Evolutionary conservation across 1,140 invertebrate species (phyloP), one percentile per base, ranked within the genome.

Genomic region (Psix sp.): DNA sequence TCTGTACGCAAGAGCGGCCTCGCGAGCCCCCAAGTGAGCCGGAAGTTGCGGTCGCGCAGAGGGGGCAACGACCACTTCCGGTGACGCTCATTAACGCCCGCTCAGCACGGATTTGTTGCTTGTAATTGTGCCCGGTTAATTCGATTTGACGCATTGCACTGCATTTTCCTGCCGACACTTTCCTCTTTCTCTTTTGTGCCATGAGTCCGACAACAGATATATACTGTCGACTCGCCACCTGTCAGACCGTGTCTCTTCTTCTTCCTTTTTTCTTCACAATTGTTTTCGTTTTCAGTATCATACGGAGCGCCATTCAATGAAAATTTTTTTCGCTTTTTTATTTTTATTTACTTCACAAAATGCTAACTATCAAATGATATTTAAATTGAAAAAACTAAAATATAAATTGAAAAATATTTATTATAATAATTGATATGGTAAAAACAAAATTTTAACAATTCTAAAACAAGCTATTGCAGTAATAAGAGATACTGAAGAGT

Each of bases 51-150:
- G 74, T 57, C 33, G 57, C 13, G 49, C 46, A 24, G 36, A 31
- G 66, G 72, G 56, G 67, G 74, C 62, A 78, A 74, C 68, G 72
- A 62, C 71, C 78, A 79, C 80, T 86, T 87, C 85, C 85, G 83
- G 76, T 62, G 82, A 83, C 84, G 80, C 82, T 87, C 84, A 87
- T 87, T 86, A 87, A 84, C 84, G 81, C 79, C 80, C 77, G 74
- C 74, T 70, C 74, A 66, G 77, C 81, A 82, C 80, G 83, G 83
- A 86, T 86, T 86, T 86, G 82, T 84, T 82, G 72, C 75, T 60
- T 65, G 78, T 83, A 85, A 86, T 85, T 82, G 82, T 77, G 70
- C 70, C 71, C 78, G 77, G 74, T 84, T 85, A 84, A 86, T 86
- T 84, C 80, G 75, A 83, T 84, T 85, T 83, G 79, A 81, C 77